A percentile compares a stretch with the other conserved stretches of the same genome.
Conservation (phyloP, 2,888 invertebrate genomes). For the Agrilus mali region DNA sequence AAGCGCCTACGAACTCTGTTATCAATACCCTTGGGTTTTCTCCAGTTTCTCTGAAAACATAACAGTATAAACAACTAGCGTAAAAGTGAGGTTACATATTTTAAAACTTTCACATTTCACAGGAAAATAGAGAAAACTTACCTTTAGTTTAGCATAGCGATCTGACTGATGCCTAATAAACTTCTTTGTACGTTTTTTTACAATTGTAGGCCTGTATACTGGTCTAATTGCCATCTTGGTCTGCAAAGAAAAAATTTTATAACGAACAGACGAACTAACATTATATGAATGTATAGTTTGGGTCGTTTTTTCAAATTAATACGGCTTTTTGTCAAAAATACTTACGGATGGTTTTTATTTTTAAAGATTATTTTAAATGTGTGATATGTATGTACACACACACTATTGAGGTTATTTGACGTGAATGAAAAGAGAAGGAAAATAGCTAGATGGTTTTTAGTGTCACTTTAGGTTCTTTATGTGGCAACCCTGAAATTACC, state of each 20-base stretch:
- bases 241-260: slow-evolving; percentile 14
- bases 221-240: slow-evolving; percentile 79
- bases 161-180: slow-evolving; percentile 98
- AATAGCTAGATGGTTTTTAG: no score
- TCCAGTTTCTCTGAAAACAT: slow-evolving; percentile 76
- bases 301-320: not conserved
- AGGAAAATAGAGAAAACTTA: slow-evolving; percentile 29
- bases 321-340: slow-evolving; percentile 7
- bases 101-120: slow-evolving; percentile 8
- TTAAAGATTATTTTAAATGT: slow-evolving; percentile 10
- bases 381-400: no score
- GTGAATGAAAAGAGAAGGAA: no score
- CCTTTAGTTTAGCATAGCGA: slow-evolving; percentile 91
- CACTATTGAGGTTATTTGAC: no score
- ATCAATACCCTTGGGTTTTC: slow-evolving; percentile 99
- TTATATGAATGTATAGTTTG: not conserved
- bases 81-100: slow-evolving; percentile 7
- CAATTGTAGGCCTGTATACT: slow-evolving; percentile 76
- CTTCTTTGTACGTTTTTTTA: slow-evolving; percentile 96
- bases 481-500: no score
- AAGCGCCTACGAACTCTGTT: slow-evolving; percentile 98
- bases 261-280: slow-evolving; percentile 1
- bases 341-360: slow-evolving; percentile 20
- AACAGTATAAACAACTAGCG: slow-evolving; percentile 1
- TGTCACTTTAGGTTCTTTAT: no score